Evolutionary conservation across 1,140 invertebrate genomes (phyloP).

Genomic region (Leucophenga varia): DNA sequence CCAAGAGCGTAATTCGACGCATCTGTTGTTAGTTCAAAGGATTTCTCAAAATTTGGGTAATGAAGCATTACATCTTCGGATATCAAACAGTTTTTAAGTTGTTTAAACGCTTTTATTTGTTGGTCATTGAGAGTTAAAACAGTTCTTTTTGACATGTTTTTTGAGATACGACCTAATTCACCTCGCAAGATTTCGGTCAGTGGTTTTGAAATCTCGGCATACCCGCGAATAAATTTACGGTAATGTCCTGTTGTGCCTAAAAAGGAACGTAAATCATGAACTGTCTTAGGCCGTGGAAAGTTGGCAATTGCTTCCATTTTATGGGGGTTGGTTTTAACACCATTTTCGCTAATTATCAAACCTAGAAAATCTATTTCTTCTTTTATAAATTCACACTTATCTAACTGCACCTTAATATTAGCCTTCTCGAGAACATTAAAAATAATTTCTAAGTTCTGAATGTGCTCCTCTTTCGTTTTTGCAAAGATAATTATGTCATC

Average conservation of each 20-base stretch:
- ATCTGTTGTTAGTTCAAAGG: constrained; percentile 37
- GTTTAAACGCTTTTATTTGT: constrained; percentile 44
- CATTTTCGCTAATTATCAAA: too few species aligned
- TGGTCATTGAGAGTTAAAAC: not conserved
- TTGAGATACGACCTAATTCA: constrained; percentile 2
- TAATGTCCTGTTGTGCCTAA: constrained; percentile 14
- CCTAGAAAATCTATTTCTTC: too few species aligned
- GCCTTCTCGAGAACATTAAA: too few species aligned
- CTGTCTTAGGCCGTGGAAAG: constrained; percentile 6
- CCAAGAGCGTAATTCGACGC: constrained; percentile 33
- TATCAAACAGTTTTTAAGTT: constrained; percentile 47
- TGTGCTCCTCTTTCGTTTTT: too few species aligned
- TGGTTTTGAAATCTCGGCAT: constrained; percentile 17
- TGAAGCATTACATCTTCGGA: constrained; percentile 50
- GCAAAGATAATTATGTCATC: too few species aligned
- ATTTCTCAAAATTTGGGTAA: constrained; percentile 40
- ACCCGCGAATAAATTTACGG: constrained; percentile 34
- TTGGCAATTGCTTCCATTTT: not conserved
- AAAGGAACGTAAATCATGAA: constrained; percentile 10
- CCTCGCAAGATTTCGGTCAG: constrained; percentile 12
- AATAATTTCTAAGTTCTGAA: too few species aligned
- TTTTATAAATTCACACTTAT: too few species aligned
- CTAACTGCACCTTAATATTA: too few species aligned
- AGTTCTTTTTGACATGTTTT: constrained; percentile 3
- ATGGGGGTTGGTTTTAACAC: too few species aligned